Conservation (phyloP, 2,888 invertebrate species). For the Thecocarcelia acutangulata region DNA sequence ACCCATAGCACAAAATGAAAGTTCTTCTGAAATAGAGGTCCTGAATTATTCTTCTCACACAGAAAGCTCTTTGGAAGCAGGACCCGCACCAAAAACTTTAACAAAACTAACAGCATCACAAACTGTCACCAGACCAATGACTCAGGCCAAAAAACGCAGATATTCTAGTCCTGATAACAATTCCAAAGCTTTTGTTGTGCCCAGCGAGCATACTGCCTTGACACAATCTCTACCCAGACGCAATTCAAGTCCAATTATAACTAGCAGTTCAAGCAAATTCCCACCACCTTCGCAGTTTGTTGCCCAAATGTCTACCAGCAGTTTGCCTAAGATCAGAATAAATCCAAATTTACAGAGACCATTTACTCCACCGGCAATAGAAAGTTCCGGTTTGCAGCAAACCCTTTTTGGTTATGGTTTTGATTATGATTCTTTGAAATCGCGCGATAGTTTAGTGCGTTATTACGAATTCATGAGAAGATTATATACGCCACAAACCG, state of each 20-base stretch:
- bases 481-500: slow-evolving; percentile 72
- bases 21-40: slow-evolving; percentile 80
- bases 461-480: slow-evolving; percentile 80
- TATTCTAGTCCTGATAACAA: slow-evolving; percentile 62
- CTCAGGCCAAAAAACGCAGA: slow-evolving; percentile 51
- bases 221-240: slow-evolving; percentile 43
- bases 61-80: slow-evolving; percentile 78
- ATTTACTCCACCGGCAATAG: slow-evolving; percentile 72
- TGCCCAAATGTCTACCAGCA: neutral
- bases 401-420: slow-evolving; percentile 63
- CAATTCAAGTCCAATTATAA: slow-evolving; percentile 53
- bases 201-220: slow-evolving; percentile 37
- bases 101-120: slow-evolving; percentile 38
- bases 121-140: slow-evolving; percentile 9
- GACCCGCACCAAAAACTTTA: slow-evolving; percentile 70
- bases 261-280: slow-evolving; percentile 12
- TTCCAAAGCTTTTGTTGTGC: slow-evolving; percentile 62
- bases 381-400: slow-evolving; percentile 46
- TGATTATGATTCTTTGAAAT: slow-evolving; percentile 76
- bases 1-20: slow-evolving; percentile 77
- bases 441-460: slow-evolving; percentile 77
- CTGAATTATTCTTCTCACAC: slow-evolving; percentile 78
- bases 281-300: neutral
- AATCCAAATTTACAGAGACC: slow-evolving; percentile 77
- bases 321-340: slow-evolving; percentile 74